A percentile compares a stretch with the other conserved stretches of the same genome.
phyloP scores from a whole-genome alignment of 2,888 invertebrate species.

The Cheilosia vulpina region DNA sequence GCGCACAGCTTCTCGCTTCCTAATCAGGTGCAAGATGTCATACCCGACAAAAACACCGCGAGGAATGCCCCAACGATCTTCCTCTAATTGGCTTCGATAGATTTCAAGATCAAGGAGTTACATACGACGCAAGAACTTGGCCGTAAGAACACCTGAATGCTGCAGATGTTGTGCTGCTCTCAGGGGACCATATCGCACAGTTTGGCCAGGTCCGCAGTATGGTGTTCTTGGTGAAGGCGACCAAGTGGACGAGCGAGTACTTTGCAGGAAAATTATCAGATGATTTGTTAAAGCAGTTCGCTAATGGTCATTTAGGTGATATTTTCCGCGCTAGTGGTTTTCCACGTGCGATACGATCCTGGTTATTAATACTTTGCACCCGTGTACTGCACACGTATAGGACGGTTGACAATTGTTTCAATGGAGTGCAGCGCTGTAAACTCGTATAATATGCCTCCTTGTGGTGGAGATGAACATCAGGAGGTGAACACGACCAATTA shows the following conservation, averaged over 20 bases:
- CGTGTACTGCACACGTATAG: conserved; percentile 6
- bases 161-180: conserved; percentile 58
- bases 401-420: conserved; percentile 55
- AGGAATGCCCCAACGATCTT: conserved; percentile 62
- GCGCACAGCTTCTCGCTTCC: conserved; percentile 49
- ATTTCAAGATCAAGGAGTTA: conserved; percentile 60
- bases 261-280: conserved; percentile 72
- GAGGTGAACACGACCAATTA: conserved; percentile 62
- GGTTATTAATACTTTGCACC: conserved; percentile 68
- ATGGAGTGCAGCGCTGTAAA: background rate
- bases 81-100: conserved; percentile 71
- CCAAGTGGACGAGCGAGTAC: conserved; percentile 47
- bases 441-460: background rate
- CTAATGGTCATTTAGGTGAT: conserved; percentile 81
- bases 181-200: conserved; percentile 71
- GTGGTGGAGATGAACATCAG: conserved; percentile 47
- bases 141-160: conserved; percentile 67
- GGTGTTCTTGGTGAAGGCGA: conserved; percentile 23
- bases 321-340: conserved; percentile 77
- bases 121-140: conserved; percentile 12
- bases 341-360: conserved; percentile 65
- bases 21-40: conserved; percentile 75
- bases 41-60: conserved; percentile 63
- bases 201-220: conserved; percentile 32
- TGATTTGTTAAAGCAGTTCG: conserved; percentile 74